A percentile compares a stretch with the other conserved stretches of the same genome.
phyloP scores from a whole-genome alignment of 2,888 invertebrate species.

The Eurois occulta region DNA sequence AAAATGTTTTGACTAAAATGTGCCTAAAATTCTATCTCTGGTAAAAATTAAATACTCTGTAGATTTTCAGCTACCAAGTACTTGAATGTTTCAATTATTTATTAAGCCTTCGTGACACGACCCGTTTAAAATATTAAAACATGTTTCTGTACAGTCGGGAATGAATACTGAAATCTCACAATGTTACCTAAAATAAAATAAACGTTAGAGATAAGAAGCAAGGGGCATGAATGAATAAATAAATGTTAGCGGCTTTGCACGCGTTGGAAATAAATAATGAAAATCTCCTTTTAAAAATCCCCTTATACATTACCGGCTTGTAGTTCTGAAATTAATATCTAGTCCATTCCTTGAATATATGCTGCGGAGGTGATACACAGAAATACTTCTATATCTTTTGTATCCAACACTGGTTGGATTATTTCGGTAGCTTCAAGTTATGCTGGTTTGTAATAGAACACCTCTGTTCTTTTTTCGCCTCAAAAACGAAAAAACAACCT shows the following conservation, averaged over 20 bases:
- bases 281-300: slow-evolving; percentile 30
- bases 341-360: slow-evolving; percentile 2
- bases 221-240: slow-evolving; percentile 39
- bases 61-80: slow-evolving; percentile 24
- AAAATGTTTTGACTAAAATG: neutral
- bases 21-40: neutral
- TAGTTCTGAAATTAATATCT: slow-evolving; percentile 40
- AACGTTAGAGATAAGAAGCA: slow-evolving; percentile 44
- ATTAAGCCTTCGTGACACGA: slow-evolving; percentile 43
- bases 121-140: slow-evolving; percentile 59
- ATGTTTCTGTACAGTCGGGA: slow-evolving; percentile 37
- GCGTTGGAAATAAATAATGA: slow-evolving; percentile 50
- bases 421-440: slow-evolving; percentile 15
- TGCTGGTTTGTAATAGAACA: slow-evolving; percentile 28
- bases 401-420: slow-evolving; percentile 21
- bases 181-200: slow-evolving; percentile 51
- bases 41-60: slow-evolving; percentile 12
- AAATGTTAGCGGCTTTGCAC: slow-evolving; percentile 42
- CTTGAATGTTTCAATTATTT: slow-evolving; percentile 51
- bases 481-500: slow-evolving; percentile 28
- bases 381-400: neutral
- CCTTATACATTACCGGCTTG: slow-evolving; percentile 18
- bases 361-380: neutral
- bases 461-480: slow-evolving; percentile 11
- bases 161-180: slow-evolving; percentile 46